Evolutionary conservation across 2,113 vertebrate genomes (phyloP), one percentile per base, ranked within the genome.

Genomic region (Tetraodon nigroviridis): DNA sequence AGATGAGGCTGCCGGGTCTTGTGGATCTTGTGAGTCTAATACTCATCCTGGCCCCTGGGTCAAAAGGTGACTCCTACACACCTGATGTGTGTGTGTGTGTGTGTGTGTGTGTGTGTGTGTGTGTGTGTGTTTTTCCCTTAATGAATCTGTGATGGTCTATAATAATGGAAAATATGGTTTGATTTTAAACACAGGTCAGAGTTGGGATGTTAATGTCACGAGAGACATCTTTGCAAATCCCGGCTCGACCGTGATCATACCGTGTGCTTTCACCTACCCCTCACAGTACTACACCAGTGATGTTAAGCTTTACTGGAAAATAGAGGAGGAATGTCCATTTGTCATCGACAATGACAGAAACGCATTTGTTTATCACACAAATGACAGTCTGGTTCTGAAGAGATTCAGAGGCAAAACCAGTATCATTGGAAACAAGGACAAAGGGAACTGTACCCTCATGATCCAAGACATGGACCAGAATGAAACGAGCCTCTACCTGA

Each of bases 401-500:
- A 0, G 10, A 7, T 90, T 81, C 58, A 59, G 21, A 64, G 8
- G 12, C 12, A 85, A 56, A 32, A 89, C 87, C 0, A 14, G 0
- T 0, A 54, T 90, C 2, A 17, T 40, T 0, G 80, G 83, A 45
- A 3, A 79, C 2, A 14, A 24, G 27, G 3, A 1, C 0, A 0
- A 51, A 0, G 54, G 61, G 17, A 13, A 64, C 53, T 91, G 89
- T 50, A 71, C 87, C 20, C 82, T 90, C 22, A 17, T 14, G 58
- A 88, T 91, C 54, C 0, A 0, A 2, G 0, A 61, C 11, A 6
- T 90, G 15, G 5, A 0, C 0, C 0, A 40, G 0, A 42, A 19
- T 29, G 58, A 42, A 0, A 0, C 0, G 15, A 0, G 0, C 0
- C 61, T 86, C 2, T 77, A 80, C 2, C n/a, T 90, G 21, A 76